Base-by-base conservation (phyloP, 2,797 vertebrate species). In the Pampus argenteus region DNA sequence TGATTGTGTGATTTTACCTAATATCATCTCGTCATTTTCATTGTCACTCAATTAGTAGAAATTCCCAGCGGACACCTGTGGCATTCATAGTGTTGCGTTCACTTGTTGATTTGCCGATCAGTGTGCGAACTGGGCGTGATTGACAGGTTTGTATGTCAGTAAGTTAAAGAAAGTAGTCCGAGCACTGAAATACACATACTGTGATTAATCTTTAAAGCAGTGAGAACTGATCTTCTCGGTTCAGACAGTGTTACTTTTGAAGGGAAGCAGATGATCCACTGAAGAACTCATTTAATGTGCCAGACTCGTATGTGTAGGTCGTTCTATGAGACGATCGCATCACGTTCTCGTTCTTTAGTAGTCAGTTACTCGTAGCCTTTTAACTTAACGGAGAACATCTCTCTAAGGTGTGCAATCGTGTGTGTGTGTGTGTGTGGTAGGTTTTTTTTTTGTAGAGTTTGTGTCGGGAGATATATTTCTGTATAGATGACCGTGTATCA, bases 301-400 rank as follows among this genome's bases (percentile, higher is more conserved):
- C 81, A 69, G 65, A 48, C 78, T 83, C 70, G 38, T 71, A 42
- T 1, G 47, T 72, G 76, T 77, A 31, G 56, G 60, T 71, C 68
- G 40, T 64, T 64, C 67, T 59, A 66, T 50, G 60, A 66, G 66
- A 71, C 49, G 2, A 38, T 65, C 64, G 56, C 76, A 2, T 45
- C 66, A 66, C 67, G 2, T 55, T 29, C 42, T 75, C 40, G 59
- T 72, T 73, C 69, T 82, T 84, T 48, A 77, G 56, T 74, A 65
- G 66, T 80, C 70, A 13, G 65, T 73, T 56, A 75, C 84, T 84
- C 78, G 90, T 88, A 90, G 91, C 89, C 90, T 91, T 93, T 86
- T 67, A 86, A 84, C 79, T 71, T 59, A 56, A 66, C 11, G 5
- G 76, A 81, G 65, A 77, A 65, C 38, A 29, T 68, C 26, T 89